These are phyloP conservation scores for Ailuropoda melanoleuca DNA, from an alignment of 2,113 vertebrate genomes.

Conservation along the genomic window DNA sequence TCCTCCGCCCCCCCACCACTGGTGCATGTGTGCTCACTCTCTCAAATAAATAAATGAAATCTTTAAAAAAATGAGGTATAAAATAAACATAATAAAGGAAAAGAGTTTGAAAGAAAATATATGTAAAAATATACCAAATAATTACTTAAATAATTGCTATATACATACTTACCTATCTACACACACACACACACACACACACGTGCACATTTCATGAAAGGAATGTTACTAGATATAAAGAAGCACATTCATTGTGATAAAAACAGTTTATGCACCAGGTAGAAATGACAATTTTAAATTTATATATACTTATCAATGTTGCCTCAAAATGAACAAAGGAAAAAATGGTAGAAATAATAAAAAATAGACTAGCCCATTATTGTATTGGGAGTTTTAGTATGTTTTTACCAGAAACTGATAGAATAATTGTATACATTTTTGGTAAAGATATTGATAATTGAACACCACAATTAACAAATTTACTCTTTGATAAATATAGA, in stretches of 20 bases:
- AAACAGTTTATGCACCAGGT: background rate
- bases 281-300: background rate
- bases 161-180: background rate
- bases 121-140: background rate
- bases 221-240: background rate
- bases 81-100: background rate
- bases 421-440: background rate
- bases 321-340: background rate
- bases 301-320: background rate
- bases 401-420: background rate
- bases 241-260: background rate
- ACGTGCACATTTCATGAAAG: background rate
- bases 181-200: background rate
- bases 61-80: too few relatives aligned
- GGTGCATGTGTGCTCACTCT: too few relatives aligned
- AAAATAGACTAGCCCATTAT: background rate
- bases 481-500: background rate
- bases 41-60: too few relatives aligned
- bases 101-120: background rate
- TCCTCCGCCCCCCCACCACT: too few relatives aligned
- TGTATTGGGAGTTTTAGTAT: background rate
- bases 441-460: background rate
- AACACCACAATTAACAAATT: background rate
- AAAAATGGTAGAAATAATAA: background rate
- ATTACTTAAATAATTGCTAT: background rate